A percentile compares a stretch with the other conserved stretches of the same genome.
Evolutionary conservation across 2,888 invertebrate species (phyloP).

Genomic region (Callosobruchus maculatus): DNA sequence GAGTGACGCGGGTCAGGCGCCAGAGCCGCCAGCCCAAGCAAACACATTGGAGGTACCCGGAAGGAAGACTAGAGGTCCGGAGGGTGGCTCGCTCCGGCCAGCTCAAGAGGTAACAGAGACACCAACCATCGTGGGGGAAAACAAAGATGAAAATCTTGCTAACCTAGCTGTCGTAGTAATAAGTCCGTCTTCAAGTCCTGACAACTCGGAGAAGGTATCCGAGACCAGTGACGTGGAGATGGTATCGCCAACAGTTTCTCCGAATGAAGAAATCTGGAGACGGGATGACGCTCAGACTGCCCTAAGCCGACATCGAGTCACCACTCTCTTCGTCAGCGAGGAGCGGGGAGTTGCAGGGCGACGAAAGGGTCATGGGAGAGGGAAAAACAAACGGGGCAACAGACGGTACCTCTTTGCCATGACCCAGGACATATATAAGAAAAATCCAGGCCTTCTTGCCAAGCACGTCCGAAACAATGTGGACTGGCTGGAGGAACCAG

Average conservation of each 20-base stretch:
- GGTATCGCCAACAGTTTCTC: neutral
- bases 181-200: neutral
- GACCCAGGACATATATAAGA: slow-evolving; percentile 34
- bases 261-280: neutral
- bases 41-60: too few species aligned
- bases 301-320: neutral
- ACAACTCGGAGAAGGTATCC: neutral
- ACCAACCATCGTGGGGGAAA: neutral
- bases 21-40: neutral
- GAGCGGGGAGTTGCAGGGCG: slow-evolving; percentile 6
- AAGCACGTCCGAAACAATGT: slow-evolving; percentile 27
- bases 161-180: neutral
- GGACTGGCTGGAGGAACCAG: slow-evolving; percentile 18
- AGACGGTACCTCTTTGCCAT: slow-evolving; percentile 29
- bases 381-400: slow-evolving; percentile 2
- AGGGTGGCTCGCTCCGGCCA: neutral
- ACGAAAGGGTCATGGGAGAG: slow-evolving; percentile 9
- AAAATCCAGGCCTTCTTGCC: slow-evolving; percentile 32
- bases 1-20: neutral
- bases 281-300: neutral
- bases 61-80: too few species aligned
- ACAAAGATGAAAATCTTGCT: neutral
- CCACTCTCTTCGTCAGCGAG: slow-evolving; percentile 3
- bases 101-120: neutral
- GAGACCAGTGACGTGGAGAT: neutral